phyloP scores from a whole-genome alignment of 2,888 invertebrate species.

The Eupithecia abbreviata region DNA sequence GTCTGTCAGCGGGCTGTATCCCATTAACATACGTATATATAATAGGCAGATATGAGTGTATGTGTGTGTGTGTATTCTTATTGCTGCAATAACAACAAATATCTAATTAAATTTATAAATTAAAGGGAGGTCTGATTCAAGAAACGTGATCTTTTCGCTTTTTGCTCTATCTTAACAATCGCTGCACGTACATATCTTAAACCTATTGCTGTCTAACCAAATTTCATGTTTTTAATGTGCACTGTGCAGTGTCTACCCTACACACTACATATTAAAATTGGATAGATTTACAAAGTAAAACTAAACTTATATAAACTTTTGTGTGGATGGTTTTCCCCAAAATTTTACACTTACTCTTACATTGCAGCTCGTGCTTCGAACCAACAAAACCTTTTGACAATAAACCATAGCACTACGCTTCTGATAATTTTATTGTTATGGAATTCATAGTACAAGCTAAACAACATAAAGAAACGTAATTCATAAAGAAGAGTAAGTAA shows the following conservation, averaged over 20 bases:
- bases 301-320: not conserved
- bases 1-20: not conserved
- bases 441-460: not conserved
- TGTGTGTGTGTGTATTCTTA: not conserved
- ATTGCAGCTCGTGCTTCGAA: not conserved
- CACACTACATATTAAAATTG: too few species aligned
- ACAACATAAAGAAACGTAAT: too few species aligned
- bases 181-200: too few species aligned
- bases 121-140: not conserved
- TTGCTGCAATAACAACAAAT: not conserved
- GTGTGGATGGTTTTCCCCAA: not conserved
- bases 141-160: too few species aligned
- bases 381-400: not conserved
- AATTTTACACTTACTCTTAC: not conserved
- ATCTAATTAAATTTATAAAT: not conserved
- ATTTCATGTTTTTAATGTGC: too few species aligned
- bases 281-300: not conserved
- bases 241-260: too few species aligned
- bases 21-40: not conserved
- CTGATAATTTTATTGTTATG: not conserved
- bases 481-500: not conserved
- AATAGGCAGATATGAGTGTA: not conserved
- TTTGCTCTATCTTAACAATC: too few species aligned
- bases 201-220: too few species aligned
- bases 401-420: not conserved